Conservation (phyloP, 2,888 invertebrate species). For the Cylindroiulus punctatus region DNA sequence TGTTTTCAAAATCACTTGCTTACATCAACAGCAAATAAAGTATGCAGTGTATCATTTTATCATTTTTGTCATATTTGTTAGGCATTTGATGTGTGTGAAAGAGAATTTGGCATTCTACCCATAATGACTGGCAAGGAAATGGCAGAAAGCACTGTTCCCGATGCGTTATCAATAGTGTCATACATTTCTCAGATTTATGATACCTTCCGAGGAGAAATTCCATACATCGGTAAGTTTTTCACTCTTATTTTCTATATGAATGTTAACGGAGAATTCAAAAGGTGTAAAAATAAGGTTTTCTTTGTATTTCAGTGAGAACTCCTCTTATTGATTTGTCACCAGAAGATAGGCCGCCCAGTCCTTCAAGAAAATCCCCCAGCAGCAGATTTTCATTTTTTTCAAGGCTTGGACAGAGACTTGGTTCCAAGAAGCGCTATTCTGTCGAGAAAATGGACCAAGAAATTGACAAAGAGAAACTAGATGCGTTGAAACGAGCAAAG, state of each 20-base stretch:
- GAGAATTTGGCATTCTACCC: conserved; percentile 79
- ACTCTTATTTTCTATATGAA: not conserved
- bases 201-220: conserved; percentile 90
- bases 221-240: conserved; percentile 70
- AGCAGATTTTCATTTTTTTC: conserved; percentile 53
- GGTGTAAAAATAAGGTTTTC: no score
- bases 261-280: no score
- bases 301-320: conserved; percentile 53
- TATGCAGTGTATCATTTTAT: not conserved
- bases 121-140: conserved; percentile 83
- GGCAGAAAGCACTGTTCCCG: conserved; percentile 75
- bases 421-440: conserved; percentile 52
- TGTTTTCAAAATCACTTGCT: not conserved
- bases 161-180: conserved; percentile 79
- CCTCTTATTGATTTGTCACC: conserved; percentile 56
- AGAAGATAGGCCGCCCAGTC: conserved; percentile 57
- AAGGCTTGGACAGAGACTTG: conserved; percentile 55
- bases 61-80: conserved; percentile 58
- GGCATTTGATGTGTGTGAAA: conserved; percentile 87
- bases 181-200: conserved; percentile 90
- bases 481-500: conserved; percentile 50
- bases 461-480: conserved; percentile 36
- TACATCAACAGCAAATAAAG: not conserved
- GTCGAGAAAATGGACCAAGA: conserved; percentile 50
- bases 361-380: conserved; percentile 44